Conservation (phyloP, 2,888 invertebrate species). For the Ommatoiulus sabulosus region DNA sequence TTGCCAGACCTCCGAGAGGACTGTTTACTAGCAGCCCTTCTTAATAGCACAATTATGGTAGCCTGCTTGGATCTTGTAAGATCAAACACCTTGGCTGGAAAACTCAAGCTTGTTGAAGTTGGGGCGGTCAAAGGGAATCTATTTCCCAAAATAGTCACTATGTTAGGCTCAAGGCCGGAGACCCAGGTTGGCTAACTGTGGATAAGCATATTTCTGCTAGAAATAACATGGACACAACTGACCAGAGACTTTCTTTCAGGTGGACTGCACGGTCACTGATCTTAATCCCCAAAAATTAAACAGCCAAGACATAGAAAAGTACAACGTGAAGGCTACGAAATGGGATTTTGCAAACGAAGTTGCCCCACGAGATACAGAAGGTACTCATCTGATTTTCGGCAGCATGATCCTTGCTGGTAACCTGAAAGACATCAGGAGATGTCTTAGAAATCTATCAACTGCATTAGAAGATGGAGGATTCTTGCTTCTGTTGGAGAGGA, state of each 20-base stretch:
- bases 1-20: constrained; percentile 62
- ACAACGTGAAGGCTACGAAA: constrained; percentile 74
- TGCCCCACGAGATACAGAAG: constrained; percentile 73
- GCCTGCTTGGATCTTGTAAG: constrained; percentile 77
- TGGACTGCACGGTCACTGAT: constrained; percentile 74
- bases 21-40: constrained; percentile 61
- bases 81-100: constrained; percentile 80
- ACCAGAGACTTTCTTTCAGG: too few relatives aligned
- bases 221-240: too few relatives aligned
- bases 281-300: constrained; percentile 72
- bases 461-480: constrained; percentile 79
- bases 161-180: constrained; percentile 81
- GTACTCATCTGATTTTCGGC: constrained; percentile 76
- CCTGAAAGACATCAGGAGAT: constrained; percentile 65
- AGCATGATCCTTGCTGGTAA: constrained; percentile 73
- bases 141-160: constrained; percentile 73
- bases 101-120: constrained; percentile 81
- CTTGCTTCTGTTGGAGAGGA: constrained; percentile 70
- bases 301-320: constrained; percentile 70
- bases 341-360: constrained; percentile 75
- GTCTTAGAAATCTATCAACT: constrained; percentile 64
- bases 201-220: too few relatives aligned
- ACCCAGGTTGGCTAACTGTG: constrained; percentile 72
- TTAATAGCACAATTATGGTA: constrained; percentile 63
- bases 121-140: constrained; percentile 76